phyloP scores from a whole-genome alignment of 2,113 vertebrate genomes.

The Rhinolophus sinicus region DNA sequence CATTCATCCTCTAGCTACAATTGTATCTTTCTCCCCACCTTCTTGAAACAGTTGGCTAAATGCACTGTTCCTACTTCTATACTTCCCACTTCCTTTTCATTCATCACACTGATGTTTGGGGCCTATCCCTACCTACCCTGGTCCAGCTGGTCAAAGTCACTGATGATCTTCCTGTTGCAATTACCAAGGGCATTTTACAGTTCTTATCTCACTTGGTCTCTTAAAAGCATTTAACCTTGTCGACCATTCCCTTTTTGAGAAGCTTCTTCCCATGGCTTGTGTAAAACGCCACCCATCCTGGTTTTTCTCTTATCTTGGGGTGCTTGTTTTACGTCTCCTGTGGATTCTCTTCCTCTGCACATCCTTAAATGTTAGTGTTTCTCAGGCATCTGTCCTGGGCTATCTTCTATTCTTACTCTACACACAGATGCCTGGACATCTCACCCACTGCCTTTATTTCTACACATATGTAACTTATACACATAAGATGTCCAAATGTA shows the following conservation, averaged over 20 bases:
- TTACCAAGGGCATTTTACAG: neutral
- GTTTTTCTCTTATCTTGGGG: neutral
- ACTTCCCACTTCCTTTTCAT: neutral
- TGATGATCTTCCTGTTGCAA: neutral
- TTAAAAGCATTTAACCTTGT: constrained; percentile 3
- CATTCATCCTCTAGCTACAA: neutral
- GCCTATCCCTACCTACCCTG: neutral
- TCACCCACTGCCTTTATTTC: neutral
- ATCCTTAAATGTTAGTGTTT: neutral
- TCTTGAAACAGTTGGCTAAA: neutral
- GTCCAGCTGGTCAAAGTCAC: neutral
- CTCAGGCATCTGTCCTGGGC: neutral
- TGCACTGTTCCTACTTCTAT: neutral
- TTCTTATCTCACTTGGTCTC: neutral
- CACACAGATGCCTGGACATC: neutral
- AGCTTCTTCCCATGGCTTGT: neutral
- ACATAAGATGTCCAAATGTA: neutral
- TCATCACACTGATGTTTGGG: neutral
- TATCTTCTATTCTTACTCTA: neutral
- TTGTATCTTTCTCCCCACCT: neutral
- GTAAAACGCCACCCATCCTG: neutral
- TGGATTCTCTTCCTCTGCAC: neutral
- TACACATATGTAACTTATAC: neutral
- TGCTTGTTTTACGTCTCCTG: neutral
- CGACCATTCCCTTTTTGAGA: neutral